Evolutionary conservation across 92 coral and sea anemone genomes (phyloP), one percentile per base, ranked within the genome.

Genomic region (Scolanthus callimorphus): DNA sequence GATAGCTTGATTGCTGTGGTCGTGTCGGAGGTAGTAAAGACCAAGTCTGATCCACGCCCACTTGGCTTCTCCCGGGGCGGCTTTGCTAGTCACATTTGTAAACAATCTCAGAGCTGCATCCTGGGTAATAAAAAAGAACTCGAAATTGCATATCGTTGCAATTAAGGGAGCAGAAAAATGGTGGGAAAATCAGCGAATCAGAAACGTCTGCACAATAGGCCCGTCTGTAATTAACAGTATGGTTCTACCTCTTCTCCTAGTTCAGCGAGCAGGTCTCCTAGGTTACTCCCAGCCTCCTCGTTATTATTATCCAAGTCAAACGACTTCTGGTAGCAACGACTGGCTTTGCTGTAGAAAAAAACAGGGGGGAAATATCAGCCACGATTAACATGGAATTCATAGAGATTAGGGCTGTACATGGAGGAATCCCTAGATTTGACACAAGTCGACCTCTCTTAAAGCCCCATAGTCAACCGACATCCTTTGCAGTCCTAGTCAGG

Each of bases 31-130:
- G 65, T 81, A 76, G 59, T 67, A 75, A 47, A 92, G 60, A 17
- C 98, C 98, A 38, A 92, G 86, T 31, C 98, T 69, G 8, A 92
- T 69, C 89, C 96, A 92, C 31, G 98, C 96, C 98, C 98, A 92
- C 65, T 92, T 92, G 17, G 74, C 96, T 83, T 84, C 79, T 41
- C 96, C 97, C 20, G 88, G 80, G 17, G 88, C 84, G 41, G 92
- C 73, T 24, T 61, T 63, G 1, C 74, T 68, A 44, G 96, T 88
- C 29, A 88, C 73, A 52, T 55, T 58, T 51, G 70, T 88, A 73
- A 76, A 91, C 23, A 91, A 65, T 39, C 74, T 75, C 19, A 88
- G 69, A 39, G 96, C 97, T 58, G 82, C 89, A 27, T 60, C 84
- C 97, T 91, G 27, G 57, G n/a, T 15, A 34, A 34, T 34, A 6